Percentiles rank a stretch among this genome's conserved stretches.
phyloP scores from a whole-genome alignment of 2,888 invertebrate species.

The Pycnomerus fuliginosus region DNA sequence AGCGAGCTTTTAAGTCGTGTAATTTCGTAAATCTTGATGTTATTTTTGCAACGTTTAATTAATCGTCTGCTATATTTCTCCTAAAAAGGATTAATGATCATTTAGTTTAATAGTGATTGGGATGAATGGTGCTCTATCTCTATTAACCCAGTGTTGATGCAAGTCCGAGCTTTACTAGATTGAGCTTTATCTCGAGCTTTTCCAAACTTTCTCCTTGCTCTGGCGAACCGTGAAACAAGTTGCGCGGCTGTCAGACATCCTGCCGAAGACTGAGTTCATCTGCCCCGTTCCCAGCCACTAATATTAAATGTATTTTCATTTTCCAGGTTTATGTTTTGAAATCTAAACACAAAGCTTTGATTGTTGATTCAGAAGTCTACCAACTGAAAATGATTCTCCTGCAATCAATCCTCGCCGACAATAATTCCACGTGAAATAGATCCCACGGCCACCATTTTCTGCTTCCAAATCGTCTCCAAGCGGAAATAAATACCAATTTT shows the following conservation, averaged over 20 bases:
- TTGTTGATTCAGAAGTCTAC: too few relatives aligned
- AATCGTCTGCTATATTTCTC: slow-evolving; percentile 43
- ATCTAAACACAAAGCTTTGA: too few relatives aligned
- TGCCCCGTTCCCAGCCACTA: slow-evolving; percentile 39
- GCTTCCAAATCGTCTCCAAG: slow-evolving; percentile 27
- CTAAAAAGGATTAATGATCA: slow-evolving; percentile 49
- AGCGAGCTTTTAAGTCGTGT: slow-evolving; percentile 22
- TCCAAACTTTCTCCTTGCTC: slow-evolving; percentile 41
- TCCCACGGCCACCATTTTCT: slow-evolving; percentile 24
- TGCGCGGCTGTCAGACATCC: slow-evolving; percentile 28
- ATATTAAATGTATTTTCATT: too few relatives aligned
- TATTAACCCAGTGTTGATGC: slow-evolving; percentile 44
- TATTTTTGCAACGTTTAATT: not conserved
- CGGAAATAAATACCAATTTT: slow-evolving; percentile 24
- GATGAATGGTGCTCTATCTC: slow-evolving; percentile 46
- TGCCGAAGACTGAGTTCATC: slow-evolving; percentile 37
- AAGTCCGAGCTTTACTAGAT: slow-evolving; percentile 35
- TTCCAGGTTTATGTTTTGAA: too few relatives aligned
- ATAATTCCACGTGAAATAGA: too few relatives aligned
- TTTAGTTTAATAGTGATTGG: slow-evolving; percentile 46
- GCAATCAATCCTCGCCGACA: too few relatives aligned
- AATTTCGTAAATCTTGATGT: not conserved
- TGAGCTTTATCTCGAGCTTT: slow-evolving; percentile 42
- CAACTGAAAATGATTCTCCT: too few relatives aligned
- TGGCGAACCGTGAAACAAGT: slow-evolving; percentile 46